Base-by-base conservation (phyloP, 2,113 vertebrate genomes). In the Platysternon megacephalum region DNA sequence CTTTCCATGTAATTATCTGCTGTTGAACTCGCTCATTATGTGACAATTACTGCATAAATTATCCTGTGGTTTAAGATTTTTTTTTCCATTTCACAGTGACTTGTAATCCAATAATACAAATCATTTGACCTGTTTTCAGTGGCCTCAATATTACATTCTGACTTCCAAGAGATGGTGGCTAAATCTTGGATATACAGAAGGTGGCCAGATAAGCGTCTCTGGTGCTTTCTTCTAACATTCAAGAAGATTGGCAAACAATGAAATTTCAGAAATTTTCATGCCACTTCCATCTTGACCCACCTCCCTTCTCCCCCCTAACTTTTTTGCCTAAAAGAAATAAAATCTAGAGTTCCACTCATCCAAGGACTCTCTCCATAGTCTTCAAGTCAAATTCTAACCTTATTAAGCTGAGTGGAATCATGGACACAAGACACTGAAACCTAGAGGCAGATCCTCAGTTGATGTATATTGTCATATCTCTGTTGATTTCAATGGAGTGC, bases 1-100 rank as follows among this genome's bases (percentile, higher is more conserved):
- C 89, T 96, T 97, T 97, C 91, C 74, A 79, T 86, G 80, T 96
- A 98, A 98, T 98, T 98, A 97, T 96, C 93, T 97, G 95, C 95
- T 90, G 91, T 95, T 94, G 94, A 98, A 96, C 96, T 94, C 79
- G 91, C 91, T 97, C 94, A 96, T 98, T 96, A 93, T 80, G 52
- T 84, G 88, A 61, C 48, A 89, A 90, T 81, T 96, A 55, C 91
- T 93, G 83, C 95, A 96, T 94, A 94, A 58, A 96, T 97, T 97
- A 97, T 55, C 79, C 94, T 88, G 68, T 86, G 95, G 94, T 97
- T 97, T 94, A 97, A 96, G 81, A 87, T 81, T 88, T 86, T 85
- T 86, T 97, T 96, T 97, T 29, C 55, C 88, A 85, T 76, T 97
- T 95, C 79, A 56, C 65, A 42, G 90, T 97, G 89, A 90, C 28